phyloP scores from a whole-genome alignment of 2,113 vertebrate species.

The Gulo gulo region DNA sequence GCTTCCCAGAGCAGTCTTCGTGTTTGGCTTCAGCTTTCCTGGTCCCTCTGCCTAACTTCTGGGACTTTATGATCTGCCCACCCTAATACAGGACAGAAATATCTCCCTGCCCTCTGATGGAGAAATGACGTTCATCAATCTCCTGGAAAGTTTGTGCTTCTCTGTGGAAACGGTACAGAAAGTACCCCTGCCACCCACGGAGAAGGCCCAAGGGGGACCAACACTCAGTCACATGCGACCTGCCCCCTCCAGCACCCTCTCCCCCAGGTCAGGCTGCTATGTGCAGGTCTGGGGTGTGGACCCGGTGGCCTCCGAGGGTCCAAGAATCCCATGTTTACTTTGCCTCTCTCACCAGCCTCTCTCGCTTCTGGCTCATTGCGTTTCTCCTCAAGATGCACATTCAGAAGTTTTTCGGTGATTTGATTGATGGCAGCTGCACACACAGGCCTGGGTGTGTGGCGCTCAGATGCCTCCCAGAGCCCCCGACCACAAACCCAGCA shows the following conservation, averaged over 20 bases:
- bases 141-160: background rate
- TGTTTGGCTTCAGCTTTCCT: background rate
- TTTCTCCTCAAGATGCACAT: background rate
- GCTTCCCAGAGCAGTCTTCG: background rate
- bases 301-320: background rate
- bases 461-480: background rate
- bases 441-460: rapidly evolving
- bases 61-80: background rate
- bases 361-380: background rate
- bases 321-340: background rate
- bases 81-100: background rate
- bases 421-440: background rate
- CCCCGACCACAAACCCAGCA: background rate
- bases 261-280: background rate
- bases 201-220: background rate
- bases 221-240: background rate
- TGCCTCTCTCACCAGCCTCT: background rate
- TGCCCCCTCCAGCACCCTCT: background rate
- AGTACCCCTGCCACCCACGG: background rate
- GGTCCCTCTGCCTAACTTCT: background rate
- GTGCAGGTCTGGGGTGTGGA: background rate
- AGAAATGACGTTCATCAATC: slow-evolving; percentile 24
- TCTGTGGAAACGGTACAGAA: background rate
- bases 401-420: background rate
- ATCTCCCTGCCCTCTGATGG: background rate